phyloP scores from a whole-genome alignment of 2,113 vertebrate species.

The Pongo abelii region DNA sequence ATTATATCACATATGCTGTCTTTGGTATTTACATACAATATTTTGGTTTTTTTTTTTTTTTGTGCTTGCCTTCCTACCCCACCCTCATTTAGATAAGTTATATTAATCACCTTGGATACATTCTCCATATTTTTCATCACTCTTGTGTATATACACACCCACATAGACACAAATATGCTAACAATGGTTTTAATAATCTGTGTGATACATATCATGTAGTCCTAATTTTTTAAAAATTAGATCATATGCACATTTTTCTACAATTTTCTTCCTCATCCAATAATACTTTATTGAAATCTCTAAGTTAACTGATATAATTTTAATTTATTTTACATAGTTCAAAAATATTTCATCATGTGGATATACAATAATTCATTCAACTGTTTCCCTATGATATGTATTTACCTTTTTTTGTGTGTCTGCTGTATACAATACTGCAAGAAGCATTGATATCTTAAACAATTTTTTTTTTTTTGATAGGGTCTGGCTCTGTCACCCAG shows the following conservation, averaged over 20 bases:
- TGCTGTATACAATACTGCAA: neutral
- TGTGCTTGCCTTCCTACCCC: neutral
- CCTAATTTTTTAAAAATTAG: neutral
- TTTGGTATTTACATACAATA: neutral
- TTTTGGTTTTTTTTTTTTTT: neutral
- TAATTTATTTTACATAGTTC: neutral
- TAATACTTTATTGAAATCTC: neutral
- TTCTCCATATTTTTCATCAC: neutral
- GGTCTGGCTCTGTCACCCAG: too few relatives aligned
- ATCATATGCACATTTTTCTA: neutral
- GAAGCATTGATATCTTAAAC: neutral
- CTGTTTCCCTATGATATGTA: neutral
- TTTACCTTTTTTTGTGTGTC: neutral
- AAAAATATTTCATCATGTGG: neutral
- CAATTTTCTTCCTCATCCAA: neutral
- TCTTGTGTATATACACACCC: neutral
- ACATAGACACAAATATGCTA: neutral
- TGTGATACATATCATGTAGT: neutral
- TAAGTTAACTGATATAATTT: neutral
- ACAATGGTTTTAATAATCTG: neutral
- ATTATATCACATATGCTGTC: neutral
- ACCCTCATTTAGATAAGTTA: neutral
- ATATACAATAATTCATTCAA: neutral
- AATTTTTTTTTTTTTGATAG: too few relatives aligned
- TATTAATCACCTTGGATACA: neutral